A percentile compares a stretch with the other conserved stretches of the same genome.
phyloP scores from a whole-genome alignment of 2,113 vertebrate species.

The Leptosomus discolor region DNA sequence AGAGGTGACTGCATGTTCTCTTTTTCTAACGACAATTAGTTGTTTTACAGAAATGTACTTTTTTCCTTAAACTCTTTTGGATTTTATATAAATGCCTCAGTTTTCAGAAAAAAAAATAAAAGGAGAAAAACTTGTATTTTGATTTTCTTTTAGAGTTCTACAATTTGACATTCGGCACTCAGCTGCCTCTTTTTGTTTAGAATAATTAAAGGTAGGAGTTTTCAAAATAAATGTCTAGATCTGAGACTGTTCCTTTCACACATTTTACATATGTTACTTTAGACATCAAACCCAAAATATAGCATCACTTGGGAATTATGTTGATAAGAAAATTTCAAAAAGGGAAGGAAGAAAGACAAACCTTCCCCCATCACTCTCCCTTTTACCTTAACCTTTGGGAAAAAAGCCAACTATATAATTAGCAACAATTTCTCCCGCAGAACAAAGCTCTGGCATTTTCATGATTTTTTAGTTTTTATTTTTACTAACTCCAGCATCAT shows the following conservation, averaged over 20 bases:
- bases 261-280: not conserved
- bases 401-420: not conserved
- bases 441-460: not conserved
- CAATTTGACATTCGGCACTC: not conserved
- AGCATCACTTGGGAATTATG: not conserved
- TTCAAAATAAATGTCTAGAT: not conserved
- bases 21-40: not conserved
- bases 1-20: not conserved
- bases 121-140: not conserved
- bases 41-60: not conserved
- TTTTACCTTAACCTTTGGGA: constrained; percentile 4
- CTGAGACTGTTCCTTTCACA: not conserved
- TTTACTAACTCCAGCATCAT: not conserved
- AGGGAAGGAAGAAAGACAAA: not conserved
- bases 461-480: not conserved
- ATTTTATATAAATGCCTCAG: not conserved
- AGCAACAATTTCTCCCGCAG: constrained; percentile 1
- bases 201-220: not conserved
- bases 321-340: not conserved
- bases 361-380: not conserved
- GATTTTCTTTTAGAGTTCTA: not conserved
- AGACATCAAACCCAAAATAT: not conserved
- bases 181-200: not conserved
- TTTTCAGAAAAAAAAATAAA: not conserved
- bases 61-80: not conserved